Evolutionary conservation across 2,797 vertebrate species (phyloP).

Genomic region (Apogon hyalosoma): DNA sequence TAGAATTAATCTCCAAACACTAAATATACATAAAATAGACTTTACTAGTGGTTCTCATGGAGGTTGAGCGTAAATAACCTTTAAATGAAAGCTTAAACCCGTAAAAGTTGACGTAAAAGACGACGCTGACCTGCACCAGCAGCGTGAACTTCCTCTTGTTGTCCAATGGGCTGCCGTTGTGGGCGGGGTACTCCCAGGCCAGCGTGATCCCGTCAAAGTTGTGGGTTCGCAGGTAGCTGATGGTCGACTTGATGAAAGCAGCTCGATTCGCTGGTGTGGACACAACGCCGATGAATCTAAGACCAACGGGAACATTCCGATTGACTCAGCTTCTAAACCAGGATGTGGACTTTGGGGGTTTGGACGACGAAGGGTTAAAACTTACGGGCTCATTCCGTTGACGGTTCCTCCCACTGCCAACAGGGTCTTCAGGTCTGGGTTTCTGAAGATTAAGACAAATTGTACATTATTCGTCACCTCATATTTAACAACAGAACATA

Average conservation of each 20-base stretch:
- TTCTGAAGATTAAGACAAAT: constrained; percentile 70
- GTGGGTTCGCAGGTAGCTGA: constrained; percentile 79
- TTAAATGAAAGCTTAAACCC: not conserved
- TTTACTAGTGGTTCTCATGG: no score
- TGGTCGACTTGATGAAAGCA: constrained; percentile 82
- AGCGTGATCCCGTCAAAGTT: constrained; percentile 88
- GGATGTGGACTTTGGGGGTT: not conserved
- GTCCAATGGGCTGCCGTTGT: constrained; percentile 78
- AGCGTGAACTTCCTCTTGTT: constrained; percentile 83
- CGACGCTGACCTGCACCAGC: constrained; percentile 76
- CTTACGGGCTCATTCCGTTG: constrained; percentile 85
- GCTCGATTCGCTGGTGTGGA: constrained; percentile 68
- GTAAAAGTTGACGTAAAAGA: not conserved
- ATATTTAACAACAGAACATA: constrained; percentile 3
- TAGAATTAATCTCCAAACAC: no score
- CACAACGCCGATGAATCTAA: constrained; percentile 86
- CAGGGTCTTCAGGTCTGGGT: constrained; percentile 84
- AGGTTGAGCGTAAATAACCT: not conserved
- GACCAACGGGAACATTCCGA: not conserved
- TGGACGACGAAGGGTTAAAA: constrained; percentile 2
- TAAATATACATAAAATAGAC: no score
- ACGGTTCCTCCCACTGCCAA: constrained; percentile 85
- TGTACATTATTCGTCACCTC: not conserved
- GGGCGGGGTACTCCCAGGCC: constrained; percentile 87
- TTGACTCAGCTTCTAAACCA: not conserved